A percentile compares a stretch with the other conserved stretches of the same genome.
Evolutionary conservation across 2,113 vertebrate genomes (phyloP).

Genomic region (Neolamprologus longior): DNA sequence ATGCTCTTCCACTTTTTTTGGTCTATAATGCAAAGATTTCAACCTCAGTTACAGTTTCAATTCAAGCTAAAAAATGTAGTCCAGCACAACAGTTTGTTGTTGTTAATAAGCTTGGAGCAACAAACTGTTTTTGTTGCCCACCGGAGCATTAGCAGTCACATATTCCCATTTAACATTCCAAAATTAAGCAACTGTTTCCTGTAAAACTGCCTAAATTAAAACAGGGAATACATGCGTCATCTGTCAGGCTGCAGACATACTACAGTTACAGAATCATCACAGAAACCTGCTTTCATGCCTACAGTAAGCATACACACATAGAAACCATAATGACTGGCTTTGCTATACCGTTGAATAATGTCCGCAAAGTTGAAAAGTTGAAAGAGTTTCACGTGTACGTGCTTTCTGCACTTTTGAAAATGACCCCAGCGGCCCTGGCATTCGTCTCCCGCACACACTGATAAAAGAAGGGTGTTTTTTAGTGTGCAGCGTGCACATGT

Average conservation of each 20-base stretch:
- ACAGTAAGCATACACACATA: slow-evolving; percentile 9
- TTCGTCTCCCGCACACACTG: not conserved
- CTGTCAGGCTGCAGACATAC: slow-evolving; percentile 34
- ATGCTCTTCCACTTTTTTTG: not conserved
- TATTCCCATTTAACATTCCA: slow-evolving; percentile 37
- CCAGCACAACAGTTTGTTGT: slow-evolving; percentile 15
- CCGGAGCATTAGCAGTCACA: slow-evolving; percentile 15
- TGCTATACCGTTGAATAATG: not conserved
- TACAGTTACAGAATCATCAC: slow-evolving; percentile 16
- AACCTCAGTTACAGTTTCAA: not conserved
- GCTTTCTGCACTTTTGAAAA: not conserved
- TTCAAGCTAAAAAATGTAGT: not conserved
- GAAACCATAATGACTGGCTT: slow-evolving; percentile 42
- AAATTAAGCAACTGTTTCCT: slow-evolving; percentile 51
- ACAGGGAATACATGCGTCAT: slow-evolving; percentile 54
- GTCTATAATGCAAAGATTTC: not conserved
- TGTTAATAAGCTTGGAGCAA: not conserved
- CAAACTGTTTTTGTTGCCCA: slow-evolving; percentile 11
- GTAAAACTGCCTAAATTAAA: slow-evolving; percentile 46
- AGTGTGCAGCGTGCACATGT: not conserved
- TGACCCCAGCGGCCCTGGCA: not conserved
- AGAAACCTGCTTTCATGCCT: slow-evolving; percentile 20
- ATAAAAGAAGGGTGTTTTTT: not conserved
- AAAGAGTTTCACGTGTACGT: not conserved
- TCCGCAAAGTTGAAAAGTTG: slow-evolving; percentile 28